Base-by-base conservation (phyloP, 2,113 vertebrate species). In the Osmerus eperlanus region DNA sequence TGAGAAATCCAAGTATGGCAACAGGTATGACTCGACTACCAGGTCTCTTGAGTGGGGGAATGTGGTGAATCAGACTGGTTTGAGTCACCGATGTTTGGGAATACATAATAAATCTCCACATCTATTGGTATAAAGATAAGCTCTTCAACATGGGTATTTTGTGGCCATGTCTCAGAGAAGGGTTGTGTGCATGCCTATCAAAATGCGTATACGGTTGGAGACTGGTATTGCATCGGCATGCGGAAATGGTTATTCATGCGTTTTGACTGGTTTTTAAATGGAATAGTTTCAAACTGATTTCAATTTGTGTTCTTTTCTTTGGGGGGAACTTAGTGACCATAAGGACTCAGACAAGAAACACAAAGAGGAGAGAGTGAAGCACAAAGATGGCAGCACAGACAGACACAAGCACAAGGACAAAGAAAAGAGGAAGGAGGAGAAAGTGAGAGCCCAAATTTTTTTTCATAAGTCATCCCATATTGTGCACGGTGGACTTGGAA, bases 261-360 rank as follows among this genome's bases (percentile, higher is more conserved):
- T 36, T 36, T 36, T 0, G 32, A 36, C 32, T 36, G 32, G 32
- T 36, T 7, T 36, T 47, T 47, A 36, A 36, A 36, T 36, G 32
- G 41, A 12, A 12, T 47, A 47, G 41, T 47, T 47, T 47, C 41
- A 47, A 47, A 47, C 41, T 7, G 7, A 47, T 11, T 47, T 47
- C 9, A 47, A 47, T 47, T 47, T 47, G 41, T 47, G 41, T 47
- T 47, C 41, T 47, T 47, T 47, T 47, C 41, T 47, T 47, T 47
- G 41, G 41, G 41, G 41, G 41, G 9, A 47, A 47, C 41, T 47
- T 47, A 97, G 96, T 70, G 95, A 97, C 86, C 92, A 95, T 92
- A 97, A 92, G 92, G 96, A 97, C 88, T 94, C 92, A 53, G 96
- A 98, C 85, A 98, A 96, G 89, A 99, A 98, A 92, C 94, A 97